A percentile compares a stretch with the other conserved stretches of the same genome.
Evolutionary conservation across 2,113 vertebrate species (phyloP).

Genomic region (Oreocharis arfaki): DNA sequence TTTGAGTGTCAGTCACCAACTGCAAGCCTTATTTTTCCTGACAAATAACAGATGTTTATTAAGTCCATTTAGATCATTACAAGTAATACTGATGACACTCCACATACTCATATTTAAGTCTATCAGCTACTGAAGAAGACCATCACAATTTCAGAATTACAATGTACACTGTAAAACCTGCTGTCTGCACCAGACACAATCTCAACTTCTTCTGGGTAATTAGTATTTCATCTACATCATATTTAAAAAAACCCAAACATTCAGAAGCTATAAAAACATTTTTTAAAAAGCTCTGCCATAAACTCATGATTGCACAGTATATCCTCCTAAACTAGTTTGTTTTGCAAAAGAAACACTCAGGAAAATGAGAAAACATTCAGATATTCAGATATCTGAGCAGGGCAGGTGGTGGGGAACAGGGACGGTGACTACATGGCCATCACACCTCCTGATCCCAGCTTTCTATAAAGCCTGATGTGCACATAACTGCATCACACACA

Average conservation of each 20-base stretch:
- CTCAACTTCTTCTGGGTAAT: not conserved
- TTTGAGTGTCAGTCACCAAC: not conserved
- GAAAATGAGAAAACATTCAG: not conserved
- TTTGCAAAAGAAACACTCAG: not conserved
- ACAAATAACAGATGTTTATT: not conserved
- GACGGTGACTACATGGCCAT: not conserved
- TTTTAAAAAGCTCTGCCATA: not conserved
- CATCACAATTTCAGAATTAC: not conserved
- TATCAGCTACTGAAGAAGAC: not conserved
- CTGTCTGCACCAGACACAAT: not conserved
- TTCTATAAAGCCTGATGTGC: not conserved
- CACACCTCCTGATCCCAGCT: not conserved
- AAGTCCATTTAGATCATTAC: not conserved
- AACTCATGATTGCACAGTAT: not conserved
- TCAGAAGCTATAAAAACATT: not conserved
- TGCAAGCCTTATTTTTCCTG: not conserved
- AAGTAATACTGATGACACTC: not conserved
- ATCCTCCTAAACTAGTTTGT: not conserved
- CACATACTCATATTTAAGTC: not conserved
- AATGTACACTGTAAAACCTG: not conserved
- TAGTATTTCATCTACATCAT: not conserved
- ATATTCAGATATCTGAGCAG: not conserved
- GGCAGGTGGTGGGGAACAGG: not conserved
- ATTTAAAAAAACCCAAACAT: rapidly evolving
- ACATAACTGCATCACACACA: not conserved